phyloP scores from a whole-genome alignment of 1,140 invertebrate species.

The Sycophaga agraensis region DNA sequence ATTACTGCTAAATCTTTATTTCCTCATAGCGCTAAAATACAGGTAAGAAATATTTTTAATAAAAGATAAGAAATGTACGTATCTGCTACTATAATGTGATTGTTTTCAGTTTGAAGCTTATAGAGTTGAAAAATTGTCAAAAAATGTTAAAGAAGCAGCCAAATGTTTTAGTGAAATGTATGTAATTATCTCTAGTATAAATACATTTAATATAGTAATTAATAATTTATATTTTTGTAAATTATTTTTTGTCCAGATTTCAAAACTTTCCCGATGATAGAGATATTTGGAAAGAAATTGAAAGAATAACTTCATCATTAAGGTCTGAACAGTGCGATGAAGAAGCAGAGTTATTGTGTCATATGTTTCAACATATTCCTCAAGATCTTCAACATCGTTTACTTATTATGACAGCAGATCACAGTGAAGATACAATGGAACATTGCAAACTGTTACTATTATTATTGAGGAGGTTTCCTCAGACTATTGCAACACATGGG shows the following conservation, averaged over 20 bases:
- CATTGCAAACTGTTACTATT: slow-evolving; percentile 79
- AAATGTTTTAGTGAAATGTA: slow-evolving; percentile 75
- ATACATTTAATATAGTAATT: slow-evolving; percentile 4
- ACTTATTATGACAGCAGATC: slow-evolving; percentile 78
- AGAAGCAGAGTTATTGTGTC: slow-evolving; percentile 60
- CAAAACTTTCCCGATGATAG: slow-evolving; percentile 64
- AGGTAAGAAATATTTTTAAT: slow-evolving; percentile 57
- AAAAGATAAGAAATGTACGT: not conserved
- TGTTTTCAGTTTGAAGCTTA: slow-evolving; percentile 75
- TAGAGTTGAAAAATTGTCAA: slow-evolving; percentile 74
- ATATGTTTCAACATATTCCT: slow-evolving; percentile 70
- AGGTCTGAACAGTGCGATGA: slow-evolving; percentile 62
- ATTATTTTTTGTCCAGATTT: slow-evolving; percentile 57
- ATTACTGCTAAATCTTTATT: slow-evolving; percentile 86
- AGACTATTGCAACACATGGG: slow-evolving; percentile 73
- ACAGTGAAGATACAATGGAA: slow-evolving; percentile 84
- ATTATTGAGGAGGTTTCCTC: slow-evolving; percentile 78
- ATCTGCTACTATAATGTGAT: not conserved
- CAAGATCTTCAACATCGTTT: slow-evolving; percentile 75
- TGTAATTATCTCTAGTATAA: slow-evolving; percentile 34
- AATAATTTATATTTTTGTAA: not conserved
- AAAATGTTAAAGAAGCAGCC: slow-evolving; percentile 78
- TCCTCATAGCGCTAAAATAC: slow-evolving; percentile 81
- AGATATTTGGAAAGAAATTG: slow-evolving; percentile 78
- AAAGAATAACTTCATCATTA: slow-evolving; percentile 73